Evolutionary conservation across 1,140 invertebrate genomes (phyloP).

Genomic region (Branchinecta lindahli): DNA sequence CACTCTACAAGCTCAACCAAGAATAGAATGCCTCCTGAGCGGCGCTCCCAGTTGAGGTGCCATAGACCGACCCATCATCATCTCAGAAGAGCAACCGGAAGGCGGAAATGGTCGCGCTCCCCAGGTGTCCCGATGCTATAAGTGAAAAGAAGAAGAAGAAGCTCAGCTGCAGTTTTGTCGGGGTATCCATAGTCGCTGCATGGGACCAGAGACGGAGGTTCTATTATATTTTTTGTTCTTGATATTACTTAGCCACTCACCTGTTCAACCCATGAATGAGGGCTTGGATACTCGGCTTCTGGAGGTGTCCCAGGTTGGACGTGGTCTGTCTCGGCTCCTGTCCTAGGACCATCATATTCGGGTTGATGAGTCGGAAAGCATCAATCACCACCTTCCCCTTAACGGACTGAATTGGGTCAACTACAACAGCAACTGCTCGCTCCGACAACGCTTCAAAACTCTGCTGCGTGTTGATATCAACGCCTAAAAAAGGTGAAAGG

Average conservation of each 20-base stretch:
- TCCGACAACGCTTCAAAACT: conserved; percentile 97
- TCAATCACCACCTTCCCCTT: conserved; percentile 95
- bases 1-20: no score
- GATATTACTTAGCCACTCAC: background rate
- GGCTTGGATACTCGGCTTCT: conserved; percentile 98
- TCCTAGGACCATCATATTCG: conserved; percentile 96
- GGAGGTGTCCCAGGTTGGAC: conserved; percentile 93
- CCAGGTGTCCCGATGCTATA: no score
- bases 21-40: no score
- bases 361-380: conserved; percentile 91
- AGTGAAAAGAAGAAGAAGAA: no score
- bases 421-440: conserved; percentile 95
- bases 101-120: no score
- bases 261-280: conserved; percentile 93
- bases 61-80: no score
- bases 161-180: no score
- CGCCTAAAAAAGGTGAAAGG: conserved; percentile 38
- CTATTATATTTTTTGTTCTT: no score
- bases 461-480: conserved; percentile 99
- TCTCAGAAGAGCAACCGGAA: no score
- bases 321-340: conserved; percentile 98
- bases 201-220: no score
- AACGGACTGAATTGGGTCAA: conserved; percentile 98
- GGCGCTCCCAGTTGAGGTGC: no score
- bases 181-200: no score